A percentile compares a stretch with the other conserved stretches of the same genome.
phyloP scores from a whole-genome alignment of 1,140 invertebrate genomes.

The Chionoecetes opilio region DNA sequence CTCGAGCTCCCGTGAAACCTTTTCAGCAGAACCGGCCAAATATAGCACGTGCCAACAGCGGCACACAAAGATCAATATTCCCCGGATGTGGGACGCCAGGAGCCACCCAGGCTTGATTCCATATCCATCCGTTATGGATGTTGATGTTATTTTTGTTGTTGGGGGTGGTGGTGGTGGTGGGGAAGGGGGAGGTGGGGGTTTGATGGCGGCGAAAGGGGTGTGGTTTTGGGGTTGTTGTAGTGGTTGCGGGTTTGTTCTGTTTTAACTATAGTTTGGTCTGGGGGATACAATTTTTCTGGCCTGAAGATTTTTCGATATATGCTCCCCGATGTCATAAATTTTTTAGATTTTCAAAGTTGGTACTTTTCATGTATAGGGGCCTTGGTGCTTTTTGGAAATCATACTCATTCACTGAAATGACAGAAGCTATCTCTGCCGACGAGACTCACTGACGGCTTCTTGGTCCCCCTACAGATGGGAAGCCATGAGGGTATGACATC shows the following conservation, averaged over 20 bases:
- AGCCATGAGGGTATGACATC: slow-evolving; percentile 57
- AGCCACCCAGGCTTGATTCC: background rate
- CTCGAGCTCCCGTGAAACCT: background rate
- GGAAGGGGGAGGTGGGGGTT: too few relatives aligned
- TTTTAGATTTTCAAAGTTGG: too few relatives aligned
- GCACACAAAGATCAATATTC: background rate
- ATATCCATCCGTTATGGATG: background rate
- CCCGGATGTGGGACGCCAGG: background rate
- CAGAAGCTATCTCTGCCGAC: too few relatives aligned
- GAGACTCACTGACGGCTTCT: background rate
- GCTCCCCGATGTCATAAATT: too few relatives aligned
- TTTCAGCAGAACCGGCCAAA: background rate
- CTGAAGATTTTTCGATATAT: too few relatives aligned
- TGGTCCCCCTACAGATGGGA: slow-evolving; percentile 51
- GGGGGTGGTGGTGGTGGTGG: background rate
- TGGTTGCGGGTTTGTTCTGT: too few relatives aligned
- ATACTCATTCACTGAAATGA: too few relatives aligned
- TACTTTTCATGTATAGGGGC: too few relatives aligned
- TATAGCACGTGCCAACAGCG: background rate
- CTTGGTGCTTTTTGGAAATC: too few relatives aligned
- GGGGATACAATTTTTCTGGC: too few relatives aligned
- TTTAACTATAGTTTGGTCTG: too few relatives aligned
- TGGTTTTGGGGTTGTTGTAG: slow-evolving; percentile 8
- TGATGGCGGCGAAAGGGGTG: background rate
- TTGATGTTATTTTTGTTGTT: background rate